Evolutionary conservation across 2,888 invertebrate genomes (phyloP).

Genomic region (Urechis unicinctus): DNA sequence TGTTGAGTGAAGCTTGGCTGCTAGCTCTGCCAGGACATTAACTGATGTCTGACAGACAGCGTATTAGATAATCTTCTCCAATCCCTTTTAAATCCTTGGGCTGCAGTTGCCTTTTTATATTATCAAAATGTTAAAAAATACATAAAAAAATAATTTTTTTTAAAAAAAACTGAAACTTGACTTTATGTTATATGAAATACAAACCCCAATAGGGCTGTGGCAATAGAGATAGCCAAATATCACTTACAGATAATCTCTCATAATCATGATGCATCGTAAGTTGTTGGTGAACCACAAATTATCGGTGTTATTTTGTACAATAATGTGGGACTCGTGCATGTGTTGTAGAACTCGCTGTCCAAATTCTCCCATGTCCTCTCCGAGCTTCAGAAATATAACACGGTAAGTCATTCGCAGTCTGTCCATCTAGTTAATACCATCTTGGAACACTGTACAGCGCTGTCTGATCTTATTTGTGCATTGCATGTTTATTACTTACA

Average conservation of each 20-base stretch:
- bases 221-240: neutral
- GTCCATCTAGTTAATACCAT: neutral
- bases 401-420: slow-evolving; percentile 47
- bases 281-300: no score
- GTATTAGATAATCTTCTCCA: no score
- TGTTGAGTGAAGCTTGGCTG: no score
- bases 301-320: no score
- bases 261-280: no score
- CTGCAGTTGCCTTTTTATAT: neutral
- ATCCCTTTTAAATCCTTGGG: neutral
- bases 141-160: neutral
- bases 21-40: no score
- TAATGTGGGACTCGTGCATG: no score
- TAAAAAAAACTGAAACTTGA: neutral
- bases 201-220: neutral
- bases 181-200: no score
- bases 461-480: neutral
- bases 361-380: slow-evolving; percentile 73
- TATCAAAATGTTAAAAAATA: slow-evolving; percentile 2
- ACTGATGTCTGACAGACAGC: no score
- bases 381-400: slow-evolving; percentile 91
- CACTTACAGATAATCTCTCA: neutral
- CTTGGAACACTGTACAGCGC: neutral
- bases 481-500: slow-evolving; percentile 15
- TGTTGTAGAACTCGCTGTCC: slow-evolving; percentile 58